Evolutionary conservation across 2,888 invertebrate genomes (phyloP).

Genomic region (Leptopilina drosophilae): DNA sequence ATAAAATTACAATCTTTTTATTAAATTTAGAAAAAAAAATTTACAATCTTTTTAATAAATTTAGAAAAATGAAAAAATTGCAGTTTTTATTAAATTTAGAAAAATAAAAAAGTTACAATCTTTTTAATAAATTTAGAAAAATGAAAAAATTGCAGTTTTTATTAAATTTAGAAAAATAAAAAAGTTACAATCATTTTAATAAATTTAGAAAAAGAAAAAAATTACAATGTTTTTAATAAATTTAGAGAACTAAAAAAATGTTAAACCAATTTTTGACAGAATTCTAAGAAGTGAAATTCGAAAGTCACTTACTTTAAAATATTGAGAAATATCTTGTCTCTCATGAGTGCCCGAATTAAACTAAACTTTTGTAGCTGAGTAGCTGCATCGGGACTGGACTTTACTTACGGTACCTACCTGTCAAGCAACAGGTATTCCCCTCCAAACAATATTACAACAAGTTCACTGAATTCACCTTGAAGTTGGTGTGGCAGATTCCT

Average conservation of each 20-base stretch:
- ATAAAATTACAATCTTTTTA: background rate
- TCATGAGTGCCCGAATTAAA: conserved; percentile 13
- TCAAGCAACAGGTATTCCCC: conserved; percentile 38
- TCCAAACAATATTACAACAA: conserved; percentile 1
- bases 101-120: background rate
- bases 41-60: too few relatives aligned
- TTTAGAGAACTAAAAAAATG: background rate
- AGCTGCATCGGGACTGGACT: conserved; percentile 8
- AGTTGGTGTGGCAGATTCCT: conserved; percentile 20
- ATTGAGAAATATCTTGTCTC: background rate
- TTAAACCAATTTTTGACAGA: too few relatives aligned
- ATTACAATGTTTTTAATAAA: background rate
- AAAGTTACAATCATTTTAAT: too few relatives aligned
- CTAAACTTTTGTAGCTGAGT: conserved; percentile 11
- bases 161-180: too few relatives aligned
- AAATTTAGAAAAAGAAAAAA: background rate
- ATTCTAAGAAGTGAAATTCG: background rate
- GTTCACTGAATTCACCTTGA: conserved; percentile 28
- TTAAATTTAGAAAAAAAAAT: too few relatives aligned
- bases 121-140: background rate
- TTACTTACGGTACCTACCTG: background rate
- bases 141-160: too few relatives aligned
- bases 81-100: background rate
- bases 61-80: too few relatives aligned
- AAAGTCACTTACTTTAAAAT: background rate